Percentiles rank a stretch among this genome's conserved stretches.
phyloP scores from a whole-genome alignment of 1,140 invertebrate species.

The Reticulitermes speratus region DNA sequence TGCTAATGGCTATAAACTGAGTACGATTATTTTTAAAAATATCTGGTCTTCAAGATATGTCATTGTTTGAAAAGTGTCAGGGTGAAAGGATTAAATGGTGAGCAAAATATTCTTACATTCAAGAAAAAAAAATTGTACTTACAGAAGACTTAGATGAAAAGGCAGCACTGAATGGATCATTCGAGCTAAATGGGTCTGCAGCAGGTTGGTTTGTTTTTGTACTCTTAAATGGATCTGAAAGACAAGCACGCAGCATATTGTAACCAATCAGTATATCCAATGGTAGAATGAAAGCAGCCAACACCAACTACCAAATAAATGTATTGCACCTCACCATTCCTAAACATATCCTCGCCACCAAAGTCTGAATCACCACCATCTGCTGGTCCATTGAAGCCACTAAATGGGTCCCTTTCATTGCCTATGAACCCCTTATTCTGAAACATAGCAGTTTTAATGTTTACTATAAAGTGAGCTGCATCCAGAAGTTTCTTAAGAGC shows the following conservation, averaged over 20 bases:
- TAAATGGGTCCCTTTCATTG: slow-evolving; percentile 58
- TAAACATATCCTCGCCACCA: slow-evolving; percentile 50
- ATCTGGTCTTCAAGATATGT: no score
- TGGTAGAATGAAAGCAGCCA: no score
- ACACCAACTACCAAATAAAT: no score
- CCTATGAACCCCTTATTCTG: slow-evolving; percentile 26
- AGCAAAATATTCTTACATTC: neutral
- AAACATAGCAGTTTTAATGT: neutral
- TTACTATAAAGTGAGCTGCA: no score
- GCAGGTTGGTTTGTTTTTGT: slow-evolving; percentile 43
- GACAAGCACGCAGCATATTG: slow-evolving; percentile 39
- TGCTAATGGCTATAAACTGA: no score
- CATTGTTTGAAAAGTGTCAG: no score
- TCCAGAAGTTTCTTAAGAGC: neutral
- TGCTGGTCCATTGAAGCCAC: slow-evolving; percentile 55
- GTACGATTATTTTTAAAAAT: no score
- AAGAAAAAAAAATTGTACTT: slow-evolving; percentile 35
- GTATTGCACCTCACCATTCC: slow-evolving; percentile 44
- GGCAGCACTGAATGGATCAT: slow-evolving; percentile 64
- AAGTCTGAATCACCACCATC: slow-evolving; percentile 42
- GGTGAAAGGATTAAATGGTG: no score
- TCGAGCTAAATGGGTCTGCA: slow-evolving; percentile 57
- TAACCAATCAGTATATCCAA: neutral
- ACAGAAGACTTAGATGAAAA: slow-evolving; percentile 47
- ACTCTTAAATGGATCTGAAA: slow-evolving; percentile 57